Evolutionary conservation across 2,113 vertebrate species (phyloP).

Genomic region (Toxotes jaculatrix): DNA sequence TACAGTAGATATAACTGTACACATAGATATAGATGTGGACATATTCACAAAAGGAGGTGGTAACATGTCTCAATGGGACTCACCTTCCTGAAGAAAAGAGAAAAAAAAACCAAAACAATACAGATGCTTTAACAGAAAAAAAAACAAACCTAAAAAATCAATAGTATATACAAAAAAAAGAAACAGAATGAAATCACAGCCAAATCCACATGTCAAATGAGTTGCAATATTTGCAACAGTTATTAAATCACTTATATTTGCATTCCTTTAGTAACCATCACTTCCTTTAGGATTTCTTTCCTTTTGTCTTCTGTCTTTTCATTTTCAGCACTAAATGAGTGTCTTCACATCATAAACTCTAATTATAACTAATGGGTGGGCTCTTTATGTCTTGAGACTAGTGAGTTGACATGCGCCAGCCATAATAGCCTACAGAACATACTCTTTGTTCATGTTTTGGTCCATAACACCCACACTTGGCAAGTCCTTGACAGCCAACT

Average conservation of each 20-base stretch:
- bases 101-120: slow-evolving; percentile 4
- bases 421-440: not conserved
- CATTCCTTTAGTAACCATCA: not conserved
- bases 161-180: slow-evolving; percentile 37
- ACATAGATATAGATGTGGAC: not conserved
- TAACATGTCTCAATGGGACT: slow-evolving; percentile 46
- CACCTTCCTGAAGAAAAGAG: slow-evolving; percentile 20
- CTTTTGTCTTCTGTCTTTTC: not conserved
- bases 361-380: not conserved
- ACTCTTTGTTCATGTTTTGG: not conserved
- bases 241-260: not conserved
- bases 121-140: slow-evolving; percentile 2
- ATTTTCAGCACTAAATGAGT: not conserved
- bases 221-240: slow-evolving; percentile 17
- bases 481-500: not conserved
- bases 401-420: slow-evolving; percentile 3
- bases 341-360: slow-evolving; percentile 10
- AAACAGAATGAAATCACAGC: slow-evolving; percentile 39
- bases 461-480: not conserved
- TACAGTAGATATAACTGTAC: not conserved
- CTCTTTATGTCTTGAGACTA: slow-evolving; percentile 1
- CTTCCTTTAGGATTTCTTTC: not conserved
- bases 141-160: slow-evolving; percentile 12
- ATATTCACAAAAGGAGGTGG: slow-evolving; percentile 17
- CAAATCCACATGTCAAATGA: slow-evolving; percentile 12